These are phyloP conservation scores for Gallirallus australis DNA, from an alignment of 2,797 vertebrate species.

Conservation along the genomic window DNA sequence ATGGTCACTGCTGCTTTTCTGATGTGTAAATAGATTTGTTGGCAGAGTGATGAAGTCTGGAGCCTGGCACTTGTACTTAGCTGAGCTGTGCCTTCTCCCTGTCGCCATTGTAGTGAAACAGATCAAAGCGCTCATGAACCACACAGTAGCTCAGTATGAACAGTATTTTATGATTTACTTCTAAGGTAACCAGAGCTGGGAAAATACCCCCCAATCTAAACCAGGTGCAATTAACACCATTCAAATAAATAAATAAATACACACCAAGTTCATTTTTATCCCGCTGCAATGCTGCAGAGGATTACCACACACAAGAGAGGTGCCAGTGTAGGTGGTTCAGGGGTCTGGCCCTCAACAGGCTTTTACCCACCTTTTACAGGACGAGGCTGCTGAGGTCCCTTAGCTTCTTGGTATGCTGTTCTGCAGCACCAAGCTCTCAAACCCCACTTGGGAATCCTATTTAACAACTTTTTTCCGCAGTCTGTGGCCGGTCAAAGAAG, in stretches of 20 bases:
- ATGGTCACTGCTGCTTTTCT: background rate
- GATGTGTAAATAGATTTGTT: accelerated
- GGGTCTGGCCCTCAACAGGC: background rate
- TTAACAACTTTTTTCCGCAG: background rate
- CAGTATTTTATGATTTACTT: background rate
- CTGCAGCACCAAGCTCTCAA: background rate
- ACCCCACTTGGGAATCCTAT: background rate
- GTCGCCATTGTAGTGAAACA: accelerated
- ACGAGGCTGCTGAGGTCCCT: background rate
- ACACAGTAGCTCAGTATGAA: background rate
- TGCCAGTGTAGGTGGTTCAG: background rate
- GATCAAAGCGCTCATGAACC: accelerated
- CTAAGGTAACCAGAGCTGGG: background rate
- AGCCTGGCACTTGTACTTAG: accelerated
- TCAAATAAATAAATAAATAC: background rate
- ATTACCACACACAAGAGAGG: background rate
- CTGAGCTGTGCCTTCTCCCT: background rate
- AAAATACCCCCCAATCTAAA: background rate
- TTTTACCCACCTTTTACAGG: background rate
- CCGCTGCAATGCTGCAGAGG: background rate
- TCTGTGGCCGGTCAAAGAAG: background rate
- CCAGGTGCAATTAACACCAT: background rate
- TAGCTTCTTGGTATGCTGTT: background rate
- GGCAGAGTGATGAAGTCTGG: background rate
- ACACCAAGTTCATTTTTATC: background rate